Evolutionary conservation across 1,140 invertebrate genomes (phyloP), one percentile per base, ranked within the genome.

Genomic region (Drosophila obscura): DNA sequence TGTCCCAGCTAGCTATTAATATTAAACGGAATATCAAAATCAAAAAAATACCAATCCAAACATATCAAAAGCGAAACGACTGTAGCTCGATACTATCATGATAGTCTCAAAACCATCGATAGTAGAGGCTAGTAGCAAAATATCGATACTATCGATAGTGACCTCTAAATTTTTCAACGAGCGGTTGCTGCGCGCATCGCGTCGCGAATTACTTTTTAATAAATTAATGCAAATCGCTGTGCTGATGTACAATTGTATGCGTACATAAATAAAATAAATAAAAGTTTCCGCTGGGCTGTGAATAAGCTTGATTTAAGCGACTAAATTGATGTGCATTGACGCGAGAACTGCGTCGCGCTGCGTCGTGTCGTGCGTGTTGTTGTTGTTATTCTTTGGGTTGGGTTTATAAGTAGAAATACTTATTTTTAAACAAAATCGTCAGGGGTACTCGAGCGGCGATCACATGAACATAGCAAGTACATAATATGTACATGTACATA

Each of bases 261-360:
- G 66, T 68, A 19, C 15, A 49, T 16, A 8, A 68, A 31, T 19
- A 43, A 68, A 69, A 52, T 69, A 57, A 69, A 69, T 41, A 57
- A 28, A 49, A 69, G n/a, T 43, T 41, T 31, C 51, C 31, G 44
- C 31, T 39, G 11, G 63, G 31, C 39, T 51, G 39, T 24, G 50
- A 55, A 67, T 16, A 5, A 66, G 64, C 51, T 24, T 44, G 43
- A 68, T 48, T 67, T 48, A 9, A 67, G 43, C 65, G 9, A 26
- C n/a, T 8, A 19, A 19, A 49, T 69, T 69, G 22, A 49, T 49
- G 61, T 68, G 66, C 64, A 69, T 57, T 66, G 58, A 52, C 35
- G 8, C 15, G 35, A 68, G 50, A 57, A 69, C 48, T 69, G 66
- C 66, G 66, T 69, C 67, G 48, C 26, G 11, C 51, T 52, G 62